Percentiles rank a stretch among this genome's conserved stretches.
These are phyloP conservation scores for Ornithorhynchus anatinus DNA, from an alignment of 2,113 vertebrate species.

Conservation along the genomic window DNA sequence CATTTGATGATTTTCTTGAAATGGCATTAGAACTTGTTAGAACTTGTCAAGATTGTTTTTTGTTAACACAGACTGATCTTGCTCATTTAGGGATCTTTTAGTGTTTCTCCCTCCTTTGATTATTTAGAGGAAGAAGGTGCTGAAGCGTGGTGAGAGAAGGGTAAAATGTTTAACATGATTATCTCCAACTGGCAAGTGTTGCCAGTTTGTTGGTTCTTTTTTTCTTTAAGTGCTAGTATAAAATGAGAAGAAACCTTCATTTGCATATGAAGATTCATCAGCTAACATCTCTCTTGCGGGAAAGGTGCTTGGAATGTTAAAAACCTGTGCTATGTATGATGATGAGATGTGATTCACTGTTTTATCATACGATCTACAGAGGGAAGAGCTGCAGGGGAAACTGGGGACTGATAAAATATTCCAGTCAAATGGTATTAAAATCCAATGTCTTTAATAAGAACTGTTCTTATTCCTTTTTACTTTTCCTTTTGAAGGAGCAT, in stretches of 20 bases:
- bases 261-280: background rate
- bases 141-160: background rate
- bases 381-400: background rate
- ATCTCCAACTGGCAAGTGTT: background rate
- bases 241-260: background rate
- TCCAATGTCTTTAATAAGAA: constrained; percentile 14
- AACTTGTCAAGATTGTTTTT: background rate
- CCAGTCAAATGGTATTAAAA: constrained; percentile 1
- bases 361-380: background rate
- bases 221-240: background rate
- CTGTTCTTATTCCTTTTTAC: background rate
- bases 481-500: background rate
- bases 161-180: constrained; percentile 15
- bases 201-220: background rate
- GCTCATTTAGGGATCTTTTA: too few species aligned
- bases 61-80: too few species aligned
- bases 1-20: background rate
- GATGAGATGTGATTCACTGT: background rate
- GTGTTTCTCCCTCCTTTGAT: background rate
- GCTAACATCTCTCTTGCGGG: background rate
- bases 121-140: background rate
- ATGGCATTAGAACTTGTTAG: background rate
- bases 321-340: background rate
- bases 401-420: background rate
- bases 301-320: background rate